A percentile compares a stretch with the other conserved stretches of the same genome.
phyloP scores from a whole-genome alignment of 37 sponge, comb jelly and placozoan genomes.

The Eunapius fragilis region DNA sequence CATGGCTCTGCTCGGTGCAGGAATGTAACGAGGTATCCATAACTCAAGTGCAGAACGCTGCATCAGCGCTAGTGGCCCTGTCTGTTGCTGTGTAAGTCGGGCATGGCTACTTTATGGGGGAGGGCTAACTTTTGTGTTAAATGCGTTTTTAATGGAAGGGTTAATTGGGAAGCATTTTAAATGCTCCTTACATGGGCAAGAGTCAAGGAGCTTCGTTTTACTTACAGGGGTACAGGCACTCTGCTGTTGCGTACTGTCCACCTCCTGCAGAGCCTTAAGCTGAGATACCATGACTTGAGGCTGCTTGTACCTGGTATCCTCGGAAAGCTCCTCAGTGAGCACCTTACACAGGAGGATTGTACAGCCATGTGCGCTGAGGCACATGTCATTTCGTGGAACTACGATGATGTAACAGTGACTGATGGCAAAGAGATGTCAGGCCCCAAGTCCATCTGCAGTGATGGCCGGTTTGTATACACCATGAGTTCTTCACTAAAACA shows the following conservation, averaged over 20 bases:
- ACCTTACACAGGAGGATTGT: conserved; percentile 41
- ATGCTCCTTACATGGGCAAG: background rate
- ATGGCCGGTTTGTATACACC: conserved; percentile 78
- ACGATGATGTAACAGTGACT: conserved; percentile 51
- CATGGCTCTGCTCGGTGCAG: conserved; percentile 72
- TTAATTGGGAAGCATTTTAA: too few relatives aligned
- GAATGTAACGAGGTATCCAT: background rate
- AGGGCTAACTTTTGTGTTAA: background rate
- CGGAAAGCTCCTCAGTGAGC: conserved; percentile 39
- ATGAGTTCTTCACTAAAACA: conserved; percentile 54
- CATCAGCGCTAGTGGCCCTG: conserved; percentile 80
- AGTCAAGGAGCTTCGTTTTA: background rate
- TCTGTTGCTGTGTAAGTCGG: conserved; percentile 81
- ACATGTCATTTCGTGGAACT: conserved; percentile 72
- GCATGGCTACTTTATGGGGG: background rate
- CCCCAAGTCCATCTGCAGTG: conserved; percentile 65
- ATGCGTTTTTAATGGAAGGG: background rate
- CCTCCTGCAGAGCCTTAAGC: conserved; percentile 45
- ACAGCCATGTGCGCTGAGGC: conserved; percentile 29
- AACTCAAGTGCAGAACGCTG: conserved; percentile 49
- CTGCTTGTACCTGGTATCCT: conserved; percentile 59
- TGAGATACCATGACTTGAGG: conserved; percentile 15
- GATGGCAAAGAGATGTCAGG: conserved; percentile 38
- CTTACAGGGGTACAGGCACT: conserved; percentile 56
- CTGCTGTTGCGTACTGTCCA: conserved; percentile 70